phyloP scores from a whole-genome alignment of 2,888 invertebrate genomes.

The Dyspetes luteomarginatus region DNA sequence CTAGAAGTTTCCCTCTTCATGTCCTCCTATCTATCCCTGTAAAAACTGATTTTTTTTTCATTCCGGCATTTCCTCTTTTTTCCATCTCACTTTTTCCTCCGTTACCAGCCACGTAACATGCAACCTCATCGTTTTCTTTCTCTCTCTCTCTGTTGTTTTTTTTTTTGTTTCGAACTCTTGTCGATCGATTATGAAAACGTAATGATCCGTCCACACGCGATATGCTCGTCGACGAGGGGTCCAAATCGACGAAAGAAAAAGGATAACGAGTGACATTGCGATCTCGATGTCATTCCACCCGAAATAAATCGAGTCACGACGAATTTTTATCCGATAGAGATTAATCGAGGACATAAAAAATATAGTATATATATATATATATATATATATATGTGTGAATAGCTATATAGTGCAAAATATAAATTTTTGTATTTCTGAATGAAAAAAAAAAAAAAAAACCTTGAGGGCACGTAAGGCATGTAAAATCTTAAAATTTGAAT shows the following conservation, averaged over 20 bases:
- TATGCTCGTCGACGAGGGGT: conserved; percentile 35
- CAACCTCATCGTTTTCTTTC: conserved; percentile 30
- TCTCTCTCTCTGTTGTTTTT: neutral
- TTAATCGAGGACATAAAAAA: neutral
- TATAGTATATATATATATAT: no score
- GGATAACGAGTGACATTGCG: neutral
- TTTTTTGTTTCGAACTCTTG: neutral
- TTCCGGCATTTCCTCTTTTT: conserved; percentile 7
- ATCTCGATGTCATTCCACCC: neutral
- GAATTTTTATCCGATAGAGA: neutral
- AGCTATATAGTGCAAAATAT: no score
- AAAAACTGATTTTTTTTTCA: conserved; percentile 16
- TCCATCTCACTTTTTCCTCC: neutral
- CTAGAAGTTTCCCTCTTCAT: conserved; percentile 16
- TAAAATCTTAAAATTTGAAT: no score
- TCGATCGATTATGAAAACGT: conserved; percentile 52
- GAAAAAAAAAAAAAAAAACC: no score
- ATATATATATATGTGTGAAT: no score
- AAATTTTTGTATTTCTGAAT: no score
- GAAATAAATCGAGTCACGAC: neutral
- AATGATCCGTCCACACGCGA: conserved; percentile 50
- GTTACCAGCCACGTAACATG: conserved; percentile 26
- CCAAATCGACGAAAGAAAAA: conserved; percentile 10
- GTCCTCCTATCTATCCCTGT: conserved; percentile 10
- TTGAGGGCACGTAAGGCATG: no score